phyloP scores from a whole-genome alignment of 2,113 vertebrate genomes.

The Anoplopoma fimbria region DNA sequence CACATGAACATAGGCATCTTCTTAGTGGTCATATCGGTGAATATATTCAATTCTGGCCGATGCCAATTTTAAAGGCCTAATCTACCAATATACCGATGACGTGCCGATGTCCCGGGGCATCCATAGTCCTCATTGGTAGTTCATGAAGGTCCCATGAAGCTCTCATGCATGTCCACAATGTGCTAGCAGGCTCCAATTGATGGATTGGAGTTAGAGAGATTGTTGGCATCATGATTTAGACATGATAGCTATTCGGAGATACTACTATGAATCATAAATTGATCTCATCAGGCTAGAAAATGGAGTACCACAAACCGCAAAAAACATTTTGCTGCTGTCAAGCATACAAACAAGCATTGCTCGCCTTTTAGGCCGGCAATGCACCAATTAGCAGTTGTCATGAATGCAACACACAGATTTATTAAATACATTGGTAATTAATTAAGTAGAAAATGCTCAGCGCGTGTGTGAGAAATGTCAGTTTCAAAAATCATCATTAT shows the following conservation, averaged over 20 bases:
- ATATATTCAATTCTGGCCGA: not conserved
- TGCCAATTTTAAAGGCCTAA: not conserved
- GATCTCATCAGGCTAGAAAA: not conserved
- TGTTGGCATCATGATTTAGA: not conserved
- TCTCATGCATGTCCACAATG: not conserved
- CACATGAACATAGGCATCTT: not conserved
- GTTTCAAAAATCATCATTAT: conserved; percentile 22
- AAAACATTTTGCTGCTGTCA: not conserved
- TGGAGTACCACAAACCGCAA: not conserved
- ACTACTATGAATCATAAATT: not conserved
- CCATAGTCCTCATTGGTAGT: not conserved
- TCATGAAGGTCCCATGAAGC: not conserved
- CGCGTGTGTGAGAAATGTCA: conserved; percentile 27
- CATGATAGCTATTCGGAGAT: not conserved
- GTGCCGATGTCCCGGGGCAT: not conserved
- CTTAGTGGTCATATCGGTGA: not conserved
- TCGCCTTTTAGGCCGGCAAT: not conserved
- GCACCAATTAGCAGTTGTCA: conserved; percentile 9
- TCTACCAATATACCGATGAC: not conserved
- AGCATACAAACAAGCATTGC: not conserved
- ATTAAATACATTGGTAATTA: conserved; percentile 25
- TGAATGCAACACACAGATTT: not conserved
- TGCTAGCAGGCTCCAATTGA: not conserved
- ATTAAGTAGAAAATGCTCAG: conserved; percentile 20
- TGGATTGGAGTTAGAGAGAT: not conserved